Evolutionary conservation across 2,888 invertebrate species (phyloP).

Genomic region (Pycnomerus fuliginosus): DNA sequence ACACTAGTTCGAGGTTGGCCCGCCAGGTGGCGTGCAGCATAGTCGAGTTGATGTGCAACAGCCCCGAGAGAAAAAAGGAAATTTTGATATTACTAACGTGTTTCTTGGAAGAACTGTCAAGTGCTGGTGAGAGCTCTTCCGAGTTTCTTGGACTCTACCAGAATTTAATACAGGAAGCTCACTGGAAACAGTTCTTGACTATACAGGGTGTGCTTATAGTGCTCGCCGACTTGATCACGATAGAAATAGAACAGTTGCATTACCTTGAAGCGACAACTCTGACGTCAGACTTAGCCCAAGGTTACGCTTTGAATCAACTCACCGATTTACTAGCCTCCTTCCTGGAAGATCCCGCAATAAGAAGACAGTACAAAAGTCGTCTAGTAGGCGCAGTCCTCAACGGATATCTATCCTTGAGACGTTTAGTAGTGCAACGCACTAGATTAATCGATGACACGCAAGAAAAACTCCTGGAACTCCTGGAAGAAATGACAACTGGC

Average conservation of each 20-base stretch:
- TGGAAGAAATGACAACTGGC: slow-evolving; percentile 95
- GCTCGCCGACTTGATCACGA: slow-evolving; percentile 81
- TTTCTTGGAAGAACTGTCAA: slow-evolving; percentile 82
- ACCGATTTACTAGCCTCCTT: slow-evolving; percentile 87
- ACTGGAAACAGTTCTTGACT: slow-evolving; percentile 94
- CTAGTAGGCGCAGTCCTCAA: slow-evolving; percentile 89
- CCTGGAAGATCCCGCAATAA: slow-evolving; percentile 82
- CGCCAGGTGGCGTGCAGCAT: slow-evolving; percentile 88
- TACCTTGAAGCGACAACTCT: slow-evolving; percentile 88
- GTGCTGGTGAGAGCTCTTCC: slow-evolving; percentile 87
- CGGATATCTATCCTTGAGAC: slow-evolving; percentile 87
- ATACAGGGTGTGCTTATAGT: slow-evolving; percentile 81
- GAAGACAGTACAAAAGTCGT: slow-evolving; percentile 86
- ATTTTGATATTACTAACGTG: slow-evolving; percentile 84
- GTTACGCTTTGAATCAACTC: slow-evolving; percentile 83
- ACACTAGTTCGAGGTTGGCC: slow-evolving; percentile 85
- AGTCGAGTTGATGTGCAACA: slow-evolving; percentile 78
- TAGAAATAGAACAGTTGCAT: slow-evolving; percentile 86
- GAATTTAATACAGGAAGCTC: slow-evolving; percentile 77
- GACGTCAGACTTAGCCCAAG: slow-evolving; percentile 90
- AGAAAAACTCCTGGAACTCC: slow-evolving; percentile 85
- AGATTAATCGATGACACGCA: slow-evolving; percentile 95
- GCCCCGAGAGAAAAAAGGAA: slow-evolving; percentile 67
- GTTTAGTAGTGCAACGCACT: slow-evolving; percentile 92
- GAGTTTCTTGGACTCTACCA: slow-evolving; percentile 89